Conservation (phyloP, 2,888 invertebrate genomes). For the Tinea pellionella region DNA sequence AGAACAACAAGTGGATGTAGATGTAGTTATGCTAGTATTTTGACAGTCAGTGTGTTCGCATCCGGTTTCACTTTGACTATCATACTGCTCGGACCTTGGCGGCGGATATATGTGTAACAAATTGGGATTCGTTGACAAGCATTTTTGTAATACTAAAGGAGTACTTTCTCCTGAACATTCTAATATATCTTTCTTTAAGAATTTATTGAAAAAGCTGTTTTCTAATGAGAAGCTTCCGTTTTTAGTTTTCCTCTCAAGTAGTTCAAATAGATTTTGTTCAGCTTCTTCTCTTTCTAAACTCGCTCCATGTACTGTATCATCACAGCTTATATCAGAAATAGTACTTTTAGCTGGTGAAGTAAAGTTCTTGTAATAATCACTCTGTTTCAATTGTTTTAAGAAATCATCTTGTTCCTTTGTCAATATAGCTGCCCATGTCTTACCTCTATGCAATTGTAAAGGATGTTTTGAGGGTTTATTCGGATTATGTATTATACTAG, state of each 20-base stretch:
- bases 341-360: slow-evolving; percentile 49
- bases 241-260: slow-evolving; percentile 79
- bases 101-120: slow-evolving; percentile 44
- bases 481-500: not conserved
- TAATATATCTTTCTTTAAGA: slow-evolving; percentile 47
- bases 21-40: slow-evolving; percentile 40
- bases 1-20: slow-evolving; percentile 47
- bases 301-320: slow-evolving; percentile 37
- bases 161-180: slow-evolving; percentile 56
- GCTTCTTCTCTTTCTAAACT: slow-evolving; percentile 59
- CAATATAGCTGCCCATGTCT: slow-evolving; percentile 57
- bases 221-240: slow-evolving; percentile 78
- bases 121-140: slow-evolving; percentile 42
- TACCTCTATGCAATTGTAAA: slow-evolving; percentile 42
- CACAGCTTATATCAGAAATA: slow-evolving; percentile 43
- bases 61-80: slow-evolving; percentile 36
- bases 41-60: slow-evolving; percentile 45
- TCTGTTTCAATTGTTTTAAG: slow-evolving; percentile 51
- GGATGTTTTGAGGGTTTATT: slow-evolving; percentile 40
- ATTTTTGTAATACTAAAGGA: slow-evolving; percentile 50
- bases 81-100: slow-evolving; percentile 25
- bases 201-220: slow-evolving; percentile 71
- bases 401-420: slow-evolving; percentile 59
- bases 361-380: slow-evolving; percentile 58
- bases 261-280: slow-evolving; percentile 81